phyloP scores from a whole-genome alignment of 2,113 vertebrate species.

The Tetraodon nigroviridis region DNA sequence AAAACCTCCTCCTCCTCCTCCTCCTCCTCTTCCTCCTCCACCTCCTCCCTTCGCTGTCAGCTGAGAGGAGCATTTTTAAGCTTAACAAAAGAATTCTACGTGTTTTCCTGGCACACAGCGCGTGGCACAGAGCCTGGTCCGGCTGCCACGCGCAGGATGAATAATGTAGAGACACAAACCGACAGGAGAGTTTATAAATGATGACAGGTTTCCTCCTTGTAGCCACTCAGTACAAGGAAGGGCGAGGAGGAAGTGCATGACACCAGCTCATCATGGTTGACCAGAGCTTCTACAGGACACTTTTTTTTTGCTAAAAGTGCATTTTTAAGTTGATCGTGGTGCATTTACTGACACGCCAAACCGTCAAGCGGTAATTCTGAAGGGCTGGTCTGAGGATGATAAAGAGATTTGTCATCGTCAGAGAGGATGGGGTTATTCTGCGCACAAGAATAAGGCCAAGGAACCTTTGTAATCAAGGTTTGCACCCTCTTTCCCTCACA shows the following conservation, averaged over 20 bases:
- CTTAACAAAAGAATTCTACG: constrained; percentile 47
- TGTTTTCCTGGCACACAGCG: constrained; percentile 14
- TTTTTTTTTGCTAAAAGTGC: too few species aligned
- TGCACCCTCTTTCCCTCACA: too few species aligned
- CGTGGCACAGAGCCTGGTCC: constrained; percentile 15
- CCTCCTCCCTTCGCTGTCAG: constrained; percentile 34
- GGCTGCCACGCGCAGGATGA: constrained; percentile 43
- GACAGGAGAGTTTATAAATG: constrained; percentile 55
- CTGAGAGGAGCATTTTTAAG: constrained; percentile 48
- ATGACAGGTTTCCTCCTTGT: constrained; percentile 37
- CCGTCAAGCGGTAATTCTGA: too few species aligned
- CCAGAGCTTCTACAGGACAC: background rate
- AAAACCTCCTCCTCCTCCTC: background rate
- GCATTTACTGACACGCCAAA: too few species aligned
- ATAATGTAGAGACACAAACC: constrained; percentile 56
- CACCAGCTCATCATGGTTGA: constrained; percentile 21
- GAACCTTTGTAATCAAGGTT: background rate
- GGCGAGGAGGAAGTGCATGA: constrained; percentile 34
- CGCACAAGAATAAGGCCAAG: background rate
- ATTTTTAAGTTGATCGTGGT: too few species aligned
- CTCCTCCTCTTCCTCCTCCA: constrained; percentile 1
- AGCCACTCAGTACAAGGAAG: constrained; percentile 18
- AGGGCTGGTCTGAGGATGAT: too few species aligned
- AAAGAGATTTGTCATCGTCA: background rate
- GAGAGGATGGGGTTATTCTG: background rate